Evolutionary conservation across 2,888 invertebrate genomes (phyloP).

Genomic region (Campopleginae sp.): DNA sequence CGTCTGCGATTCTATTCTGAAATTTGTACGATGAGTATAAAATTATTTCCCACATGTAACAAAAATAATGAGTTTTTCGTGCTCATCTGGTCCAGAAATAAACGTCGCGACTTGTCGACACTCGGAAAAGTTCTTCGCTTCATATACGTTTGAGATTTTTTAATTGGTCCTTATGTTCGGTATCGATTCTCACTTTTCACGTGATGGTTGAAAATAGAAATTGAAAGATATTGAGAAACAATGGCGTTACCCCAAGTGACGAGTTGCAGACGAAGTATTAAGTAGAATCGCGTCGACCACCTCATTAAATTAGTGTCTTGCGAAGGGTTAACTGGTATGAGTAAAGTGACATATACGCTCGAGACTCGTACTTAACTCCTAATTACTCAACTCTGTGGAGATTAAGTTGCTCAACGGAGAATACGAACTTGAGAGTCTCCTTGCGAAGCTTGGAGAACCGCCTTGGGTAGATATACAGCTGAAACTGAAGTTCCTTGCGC

Average conservation of each 20-base stretch:
- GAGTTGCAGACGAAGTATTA: conserved; percentile 51
- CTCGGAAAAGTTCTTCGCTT: background rate
- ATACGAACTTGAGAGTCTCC: conserved; percentile 59
- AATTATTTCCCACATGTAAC: background rate
- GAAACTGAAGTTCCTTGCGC: conserved; percentile 74
- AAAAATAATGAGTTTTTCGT: background rate
- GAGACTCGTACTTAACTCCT: conserved; percentile 76
- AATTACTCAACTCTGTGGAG: conserved; percentile 77
- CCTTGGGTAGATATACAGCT: conserved; percentile 68
- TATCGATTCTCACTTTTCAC: background rate
- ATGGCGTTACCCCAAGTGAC: conserved; percentile 4
- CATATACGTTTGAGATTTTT: background rate
- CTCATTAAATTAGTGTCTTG: conserved; percentile 76
- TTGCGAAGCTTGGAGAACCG: conserved; percentile 37
- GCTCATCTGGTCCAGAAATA: background rate
- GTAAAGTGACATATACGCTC: conserved; percentile 70
- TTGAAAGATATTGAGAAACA: background rate
- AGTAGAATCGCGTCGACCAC: conserved; percentile 44
- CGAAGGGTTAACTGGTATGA: conserved; percentile 68
- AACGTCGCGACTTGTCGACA: background rate
- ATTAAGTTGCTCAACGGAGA: conserved; percentile 74
- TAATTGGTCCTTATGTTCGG: background rate
- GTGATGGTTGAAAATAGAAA: background rate
- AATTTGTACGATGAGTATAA: background rate
- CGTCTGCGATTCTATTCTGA: background rate